Percentiles rank a stretch among this genome's conserved stretches.
These are phyloP conservation scores for Aphidius ervi DNA, from an alignment of 1,140 invertebrate genomes.

Conservation along the genomic window DNA sequence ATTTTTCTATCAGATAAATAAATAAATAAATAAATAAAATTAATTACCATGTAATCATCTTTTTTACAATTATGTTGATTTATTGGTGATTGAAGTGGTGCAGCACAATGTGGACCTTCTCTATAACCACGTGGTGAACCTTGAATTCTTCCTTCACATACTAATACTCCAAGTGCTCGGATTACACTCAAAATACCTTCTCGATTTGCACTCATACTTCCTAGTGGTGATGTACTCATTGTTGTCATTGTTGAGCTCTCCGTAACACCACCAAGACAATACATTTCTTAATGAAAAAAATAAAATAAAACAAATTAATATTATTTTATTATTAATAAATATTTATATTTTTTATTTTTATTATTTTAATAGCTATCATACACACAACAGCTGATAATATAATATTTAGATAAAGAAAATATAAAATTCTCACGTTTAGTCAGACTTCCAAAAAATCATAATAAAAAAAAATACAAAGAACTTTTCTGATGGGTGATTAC, in stretches of 20 bases:
- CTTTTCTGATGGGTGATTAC: too few relatives aligned
- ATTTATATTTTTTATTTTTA: too few relatives aligned
- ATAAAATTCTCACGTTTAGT: too few relatives aligned
- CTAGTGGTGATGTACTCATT: conserved; percentile 8
- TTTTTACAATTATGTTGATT: conserved; percentile 57
- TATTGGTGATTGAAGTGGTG: conserved; percentile 42
- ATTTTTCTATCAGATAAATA: too few relatives aligned
- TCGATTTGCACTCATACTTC: conserved; percentile 38
- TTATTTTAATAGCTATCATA: too few relatives aligned
- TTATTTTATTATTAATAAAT: conserved; percentile 1
- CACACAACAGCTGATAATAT: too few relatives aligned
- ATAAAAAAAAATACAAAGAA: too few relatives aligned
- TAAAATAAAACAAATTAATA: conserved; percentile 7
- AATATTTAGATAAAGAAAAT: too few relatives aligned
- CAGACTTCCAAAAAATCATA: too few relatives aligned
- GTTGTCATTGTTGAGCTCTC: conserved; percentile 37
- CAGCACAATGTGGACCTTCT: conserved; percentile 69
- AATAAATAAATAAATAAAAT: too few relatives aligned
- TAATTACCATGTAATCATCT: conserved; percentile 55
- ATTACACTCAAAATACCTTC: conserved; percentile 60
- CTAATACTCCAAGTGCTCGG: conserved; percentile 64
- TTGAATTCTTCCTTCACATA: conserved; percentile 66
- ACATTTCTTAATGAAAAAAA: conserved; percentile 42
- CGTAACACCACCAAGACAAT: conserved; percentile 48
- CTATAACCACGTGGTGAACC: conserved; percentile 64